phyloP scores from a whole-genome alignment of 2,888 invertebrate genomes.

The Chaetogeoica ovagalla region DNA sequence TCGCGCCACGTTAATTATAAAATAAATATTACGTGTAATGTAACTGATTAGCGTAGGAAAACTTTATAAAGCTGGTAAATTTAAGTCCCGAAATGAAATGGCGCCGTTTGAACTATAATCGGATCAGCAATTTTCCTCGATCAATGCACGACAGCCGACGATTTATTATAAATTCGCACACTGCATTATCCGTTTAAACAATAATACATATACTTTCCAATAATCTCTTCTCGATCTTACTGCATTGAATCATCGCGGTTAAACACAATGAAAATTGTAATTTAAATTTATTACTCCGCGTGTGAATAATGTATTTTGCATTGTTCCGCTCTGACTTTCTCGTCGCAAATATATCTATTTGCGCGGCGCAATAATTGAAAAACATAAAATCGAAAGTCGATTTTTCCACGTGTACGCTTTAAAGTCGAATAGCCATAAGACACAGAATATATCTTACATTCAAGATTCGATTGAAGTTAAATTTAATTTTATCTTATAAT shows the following conservation, averaged over 20 bases:
- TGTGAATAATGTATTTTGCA: background rate
- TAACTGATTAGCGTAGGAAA: background rate
- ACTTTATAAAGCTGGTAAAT: constrained; percentile 23
- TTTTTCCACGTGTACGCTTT: background rate
- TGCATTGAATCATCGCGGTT: background rate
- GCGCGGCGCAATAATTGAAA: background rate
- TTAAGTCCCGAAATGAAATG: constrained; percentile 33
- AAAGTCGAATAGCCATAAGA: no score
- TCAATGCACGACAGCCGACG: background rate
- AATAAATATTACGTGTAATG: no score
- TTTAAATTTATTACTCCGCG: background rate
- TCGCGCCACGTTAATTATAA: no score
- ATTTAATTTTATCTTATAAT: no score
- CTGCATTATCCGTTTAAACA: constrained; percentile 4
- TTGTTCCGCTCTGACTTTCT: background rate
- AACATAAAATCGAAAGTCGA: background rate
- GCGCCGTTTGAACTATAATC: constrained; percentile 27
- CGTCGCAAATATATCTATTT: background rate
- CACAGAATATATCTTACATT: no score
- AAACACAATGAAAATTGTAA: constrained; percentile 4
- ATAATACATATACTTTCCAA: background rate
- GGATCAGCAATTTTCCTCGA: constrained; percentile 27
- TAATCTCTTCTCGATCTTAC: background rate
- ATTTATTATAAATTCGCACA: constrained; percentile 37
- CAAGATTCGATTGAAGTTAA: no score